phyloP scores from a whole-genome alignment of 2,888 invertebrate species.

The Anticlea derivata region DNA sequence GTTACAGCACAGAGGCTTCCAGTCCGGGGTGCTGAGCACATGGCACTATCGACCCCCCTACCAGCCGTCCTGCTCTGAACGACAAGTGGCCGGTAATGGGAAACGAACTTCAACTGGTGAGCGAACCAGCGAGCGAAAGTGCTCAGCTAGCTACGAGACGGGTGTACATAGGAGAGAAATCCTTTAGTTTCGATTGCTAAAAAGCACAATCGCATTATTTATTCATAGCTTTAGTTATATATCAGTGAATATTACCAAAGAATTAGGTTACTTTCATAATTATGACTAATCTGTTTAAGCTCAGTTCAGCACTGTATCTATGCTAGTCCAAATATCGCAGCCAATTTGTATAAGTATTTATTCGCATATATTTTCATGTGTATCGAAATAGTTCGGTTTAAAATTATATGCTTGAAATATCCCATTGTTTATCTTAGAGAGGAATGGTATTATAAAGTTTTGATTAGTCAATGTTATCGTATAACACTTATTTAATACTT shows the following conservation, averaged over 20 bases:
- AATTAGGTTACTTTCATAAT: slow-evolving; percentile 53
- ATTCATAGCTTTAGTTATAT: slow-evolving; percentile 62
- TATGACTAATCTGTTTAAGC: slow-evolving; percentile 47
- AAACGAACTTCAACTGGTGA: slow-evolving; percentile 19
- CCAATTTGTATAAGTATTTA: slow-evolving; percentile 65
- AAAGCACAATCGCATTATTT: slow-evolving; percentile 56
- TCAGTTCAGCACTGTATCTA: slow-evolving; percentile 58
- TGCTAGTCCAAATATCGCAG: slow-evolving; percentile 74
- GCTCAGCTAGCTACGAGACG: slow-evolving; percentile 32
- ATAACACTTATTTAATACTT: slow-evolving; percentile 29
- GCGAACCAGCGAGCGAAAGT: slow-evolving; percentile 19
- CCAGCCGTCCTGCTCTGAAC: slow-evolving; percentile 90
- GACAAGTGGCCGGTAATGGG: slow-evolving; percentile 33
- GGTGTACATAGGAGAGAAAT: slow-evolving; percentile 48
- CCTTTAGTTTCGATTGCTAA: slow-evolving; percentile 48
- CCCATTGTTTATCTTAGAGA: slow-evolving; percentile 55
- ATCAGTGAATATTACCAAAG: slow-evolving; percentile 79
- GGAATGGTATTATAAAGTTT: slow-evolving; percentile 48
- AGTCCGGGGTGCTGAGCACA: slow-evolving; percentile 97
- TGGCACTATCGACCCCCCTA: slow-evolving; percentile 96
- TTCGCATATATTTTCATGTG: slow-evolving; percentile 60
- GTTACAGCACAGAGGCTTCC: slow-evolving; percentile 94
- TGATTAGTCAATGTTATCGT: slow-evolving; percentile 52
- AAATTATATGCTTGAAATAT: slow-evolving; percentile 54
- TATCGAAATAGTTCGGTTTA: slow-evolving; percentile 46